Base-by-base conservation (phyloP, 2,797 vertebrate genomes). In the Pipistrellus kuhlii region DNA sequence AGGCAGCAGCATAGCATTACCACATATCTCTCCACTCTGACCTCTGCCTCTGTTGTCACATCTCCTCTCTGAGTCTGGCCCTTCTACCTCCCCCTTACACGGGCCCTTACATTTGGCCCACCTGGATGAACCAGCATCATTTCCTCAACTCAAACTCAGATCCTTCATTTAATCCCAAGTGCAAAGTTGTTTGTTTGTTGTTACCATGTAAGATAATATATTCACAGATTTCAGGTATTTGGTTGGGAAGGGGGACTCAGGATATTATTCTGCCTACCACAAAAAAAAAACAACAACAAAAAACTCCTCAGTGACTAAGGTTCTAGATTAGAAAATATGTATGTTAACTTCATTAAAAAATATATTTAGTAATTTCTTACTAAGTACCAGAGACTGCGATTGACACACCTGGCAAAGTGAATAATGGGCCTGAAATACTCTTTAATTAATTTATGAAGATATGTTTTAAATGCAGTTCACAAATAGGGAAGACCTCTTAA, bases 321-420 rank as follows among this genome's bases (percentile, higher is more conserved):
- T 72, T 59, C 66, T 75, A 91, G 46, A 18, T 59, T 75, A 91
- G 46, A 18, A 84, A 94, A 80, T 27, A 55, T 0, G 5, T 23
- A 10, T 90, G 38, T 71, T 91, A 57, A 84, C 80, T 87, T 91
- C 3, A 35, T 23, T 91, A 30, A 13, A 80, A 94, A 62, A 75
- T 62, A 38, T 23, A 48, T 30, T 93, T 92, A 77, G 7, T 80
- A 83, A 48, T 68, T 81, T 75, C 8, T 64, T 69, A 80, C 12
- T 59, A 66, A n/a, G n/a, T 84, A 69, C 10, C 18, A 92, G 11
- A 62, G 76, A 64, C 13, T 73, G 7, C 78, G 72, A 59, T 38
- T 88, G 57, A 86, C n/a, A 82, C 81, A 64, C 10, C 69, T 62
- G 3, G 3, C 15, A 89, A 93, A 81, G 18, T 23, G 88, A 89